phyloP scores from a whole-genome alignment of 1,140 invertebrate species.

The Tigriopus japonicus region DNA sequence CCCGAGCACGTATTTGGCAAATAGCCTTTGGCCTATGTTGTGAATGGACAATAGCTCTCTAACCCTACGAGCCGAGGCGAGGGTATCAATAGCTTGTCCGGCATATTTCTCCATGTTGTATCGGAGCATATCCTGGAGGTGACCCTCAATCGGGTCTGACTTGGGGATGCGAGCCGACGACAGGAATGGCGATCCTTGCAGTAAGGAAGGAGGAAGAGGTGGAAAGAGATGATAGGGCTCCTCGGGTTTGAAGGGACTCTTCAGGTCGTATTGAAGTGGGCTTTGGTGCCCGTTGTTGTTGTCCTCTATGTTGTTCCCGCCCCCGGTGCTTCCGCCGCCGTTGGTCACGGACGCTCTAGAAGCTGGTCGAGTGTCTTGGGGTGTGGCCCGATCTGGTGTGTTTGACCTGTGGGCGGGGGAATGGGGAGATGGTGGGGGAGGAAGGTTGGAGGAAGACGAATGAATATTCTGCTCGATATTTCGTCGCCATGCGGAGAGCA shows the following conservation, averaged over 20 bases:
- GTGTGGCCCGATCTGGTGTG: not conserved
- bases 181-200: slow-evolving; percentile 2
- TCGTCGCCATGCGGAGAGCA: too few species aligned
- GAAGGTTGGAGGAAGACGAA: not conserved
- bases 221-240: not conserved
- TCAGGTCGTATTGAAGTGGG: not conserved
- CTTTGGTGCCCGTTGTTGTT: not conserved
- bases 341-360: too few species aligned
- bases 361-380: too few species aligned
- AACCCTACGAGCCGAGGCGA: slow-evolving; percentile 77
- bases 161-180: slow-evolving; percentile 43
- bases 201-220: not conserved
- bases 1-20: slow-evolving; percentile 94
- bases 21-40: slow-evolving; percentile 93
- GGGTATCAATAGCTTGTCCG: slow-evolving; percentile 52
- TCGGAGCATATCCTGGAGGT: slow-evolving; percentile 73
- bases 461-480: too few species aligned
- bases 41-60: slow-evolving; percentile 84
- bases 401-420: not conserved
- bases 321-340: not conserved
- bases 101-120: slow-evolving; percentile 49
- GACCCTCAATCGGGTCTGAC: slow-evolving; percentile 75
- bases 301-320: not conserved
- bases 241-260: not conserved
- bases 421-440: not conserved